Base-by-base conservation (phyloP, 2,797 vertebrate genomes). In the Hypotaenidia philippensis region DNA sequence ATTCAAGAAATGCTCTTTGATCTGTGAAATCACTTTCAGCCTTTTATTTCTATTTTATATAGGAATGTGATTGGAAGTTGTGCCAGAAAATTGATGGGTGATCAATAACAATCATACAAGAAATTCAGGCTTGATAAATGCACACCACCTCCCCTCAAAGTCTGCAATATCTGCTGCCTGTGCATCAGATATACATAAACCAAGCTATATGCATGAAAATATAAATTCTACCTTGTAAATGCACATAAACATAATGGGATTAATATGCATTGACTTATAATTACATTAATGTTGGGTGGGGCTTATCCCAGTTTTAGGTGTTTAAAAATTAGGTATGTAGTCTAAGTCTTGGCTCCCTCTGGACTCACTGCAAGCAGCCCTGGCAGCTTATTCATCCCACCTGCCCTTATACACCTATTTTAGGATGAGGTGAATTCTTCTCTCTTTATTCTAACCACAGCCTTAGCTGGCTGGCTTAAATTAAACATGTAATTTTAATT, bases 401-500 rank as follows among this genome's bases (percentile, higher is more conserved):
- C 38, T 84, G 25, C 25, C 25, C 25, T 72, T 55, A 27, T 16
- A 53, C 7, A 40, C 2, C 6, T 74, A 52, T 56, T 85, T 76
- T 26, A 79, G 22, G 47, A 12, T 18, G 11, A 72, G 7, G 26
- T 50, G n/a, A 59, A 50, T 90, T 47, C 0, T 57, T 76, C 86
- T 74, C 11, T 81, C 31, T 59, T 69, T 87, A 72, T 89, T 5
- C 3, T 25, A 74, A 63, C 8, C 14, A 34, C 44, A 53, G 63
- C 12, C 25, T 76, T 87, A 87, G 8, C 56, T 79, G 47, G 4
- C 40, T 93, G 21, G 20, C 14, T 93, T 93, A 87, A 87, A 91
- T 66, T 83, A 80, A 76, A 74, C 11, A 40, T 66, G 31, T 20
- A 66, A 56, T 49, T 92, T 87, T 94, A 93, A 91, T 91, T 85